Conservation (phyloP, 2,888 invertebrate species). For the Heliothis peltigera region DNA sequence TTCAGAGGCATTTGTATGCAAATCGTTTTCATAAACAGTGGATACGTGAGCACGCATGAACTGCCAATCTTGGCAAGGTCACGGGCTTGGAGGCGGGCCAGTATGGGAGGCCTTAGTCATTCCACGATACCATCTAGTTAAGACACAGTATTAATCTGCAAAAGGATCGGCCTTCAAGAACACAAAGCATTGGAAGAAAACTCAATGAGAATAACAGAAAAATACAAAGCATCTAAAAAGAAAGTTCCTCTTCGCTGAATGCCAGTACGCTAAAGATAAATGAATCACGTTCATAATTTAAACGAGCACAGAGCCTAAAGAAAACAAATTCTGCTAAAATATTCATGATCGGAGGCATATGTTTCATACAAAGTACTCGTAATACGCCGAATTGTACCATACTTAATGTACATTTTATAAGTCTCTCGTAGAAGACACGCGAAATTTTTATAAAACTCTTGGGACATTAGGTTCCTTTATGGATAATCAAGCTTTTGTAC, state of each 20-base stretch:
- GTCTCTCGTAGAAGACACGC: conserved; percentile 28
- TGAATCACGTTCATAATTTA: conserved; percentile 62
- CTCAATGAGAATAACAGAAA: conserved; percentile 32
- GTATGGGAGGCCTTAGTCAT: conserved; percentile 68
- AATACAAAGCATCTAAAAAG: conserved; percentile 33
- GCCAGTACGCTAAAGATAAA: conserved; percentile 54
- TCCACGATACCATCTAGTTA: conserved; percentile 66
- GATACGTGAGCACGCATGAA: conserved; percentile 76
- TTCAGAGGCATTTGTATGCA: conserved; percentile 76
- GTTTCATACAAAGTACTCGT: conserved; percentile 47
- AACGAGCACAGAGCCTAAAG: conserved; percentile 49
- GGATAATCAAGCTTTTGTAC: background rate
- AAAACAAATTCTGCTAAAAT: conserved; percentile 60
- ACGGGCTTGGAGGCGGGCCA: conserved; percentile 80
- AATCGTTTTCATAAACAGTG: conserved; percentile 80
- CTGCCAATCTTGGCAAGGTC: conserved; percentile 79
- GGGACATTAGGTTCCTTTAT: conserved; percentile 17
- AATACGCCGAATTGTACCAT: conserved; percentile 30
- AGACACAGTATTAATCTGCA: conserved; percentile 64
- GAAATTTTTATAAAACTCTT: conserved; percentile 23
- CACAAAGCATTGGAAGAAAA: conserved; percentile 31
- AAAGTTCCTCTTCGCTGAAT: conserved; percentile 22
- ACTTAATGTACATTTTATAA: conserved; percentile 47
- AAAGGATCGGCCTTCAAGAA: conserved; percentile 67
- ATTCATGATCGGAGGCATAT: conserved; percentile 56